phyloP scores from a whole-genome alignment of 2,888 invertebrate species.

The Rugalucina vietnamica region DNA sequence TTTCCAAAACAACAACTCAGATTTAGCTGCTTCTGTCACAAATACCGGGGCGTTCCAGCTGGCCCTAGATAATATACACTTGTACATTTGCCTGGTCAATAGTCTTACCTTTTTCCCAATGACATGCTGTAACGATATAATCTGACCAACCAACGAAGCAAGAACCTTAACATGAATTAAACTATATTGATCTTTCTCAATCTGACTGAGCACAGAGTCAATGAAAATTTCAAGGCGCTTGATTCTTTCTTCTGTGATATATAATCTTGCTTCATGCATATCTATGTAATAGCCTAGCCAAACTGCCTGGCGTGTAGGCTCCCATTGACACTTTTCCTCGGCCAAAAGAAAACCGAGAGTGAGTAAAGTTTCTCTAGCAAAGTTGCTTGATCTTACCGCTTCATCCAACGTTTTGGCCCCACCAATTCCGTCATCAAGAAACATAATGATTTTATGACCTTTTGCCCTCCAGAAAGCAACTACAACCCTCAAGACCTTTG shows the following conservation, averaged over 20 bases:
- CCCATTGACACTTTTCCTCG: constrained; percentile 26
- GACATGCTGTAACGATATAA: too few species aligned
- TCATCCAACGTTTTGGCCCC: background rate
- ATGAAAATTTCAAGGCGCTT: too few species aligned
- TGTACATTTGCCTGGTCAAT: too few species aligned
- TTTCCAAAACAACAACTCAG: too few species aligned
- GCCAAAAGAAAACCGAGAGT: background rate
- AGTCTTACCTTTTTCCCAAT: too few species aligned
- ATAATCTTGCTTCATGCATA: background rate
- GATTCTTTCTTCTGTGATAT: constrained; percentile 24
- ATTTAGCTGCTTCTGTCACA: too few species aligned
- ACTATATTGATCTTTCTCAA: too few species aligned
- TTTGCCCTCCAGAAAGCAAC: constrained; percentile 38
- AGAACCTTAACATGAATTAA: too few species aligned
- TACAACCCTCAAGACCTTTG: constrained; percentile 40
- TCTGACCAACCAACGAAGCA: too few species aligned
- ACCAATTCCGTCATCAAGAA: constrained; percentile 51
- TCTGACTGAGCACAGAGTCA: too few species aligned
- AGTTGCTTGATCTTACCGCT: background rate
- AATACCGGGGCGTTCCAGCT: too few species aligned
- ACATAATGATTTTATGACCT: constrained; percentile 40
- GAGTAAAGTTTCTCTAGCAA: background rate
- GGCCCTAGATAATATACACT: too few species aligned
- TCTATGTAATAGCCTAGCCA: constrained; percentile 33
- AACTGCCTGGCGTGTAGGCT: background rate